Conservation (phyloP, 2,113 vertebrate genomes). For the Coturnix japonica region DNA sequence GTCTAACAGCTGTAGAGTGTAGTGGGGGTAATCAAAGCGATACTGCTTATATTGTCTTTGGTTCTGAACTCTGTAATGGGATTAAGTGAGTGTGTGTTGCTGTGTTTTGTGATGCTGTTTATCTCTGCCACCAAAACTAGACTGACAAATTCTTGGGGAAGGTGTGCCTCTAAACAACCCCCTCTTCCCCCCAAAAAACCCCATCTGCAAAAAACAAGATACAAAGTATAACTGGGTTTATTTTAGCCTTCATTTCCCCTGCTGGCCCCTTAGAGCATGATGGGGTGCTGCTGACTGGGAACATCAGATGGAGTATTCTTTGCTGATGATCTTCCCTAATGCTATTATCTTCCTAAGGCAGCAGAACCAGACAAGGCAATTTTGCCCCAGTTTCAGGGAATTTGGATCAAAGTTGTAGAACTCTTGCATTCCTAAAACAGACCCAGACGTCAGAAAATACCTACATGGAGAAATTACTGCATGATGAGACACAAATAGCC, state of each 20-base stretch:
- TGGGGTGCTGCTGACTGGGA: not conserved
- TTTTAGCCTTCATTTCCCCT: not conserved
- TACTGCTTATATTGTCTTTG: not conserved
- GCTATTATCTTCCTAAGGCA: not conserved
- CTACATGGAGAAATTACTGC: not conserved
- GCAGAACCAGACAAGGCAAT: not conserved
- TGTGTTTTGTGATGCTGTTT: not conserved
- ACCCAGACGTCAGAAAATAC: not conserved
- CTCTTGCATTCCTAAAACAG: not conserved
- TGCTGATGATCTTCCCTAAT: not conserved
- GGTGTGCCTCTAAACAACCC: not conserved
- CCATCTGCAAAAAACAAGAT: not conserved
- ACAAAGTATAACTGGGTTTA: not conserved
- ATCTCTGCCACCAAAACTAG: rapidly evolving
- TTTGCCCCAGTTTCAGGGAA: not conserved
- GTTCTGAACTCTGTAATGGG: not conserved
- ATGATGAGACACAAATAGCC: not conserved
- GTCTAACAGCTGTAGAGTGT: not conserved
- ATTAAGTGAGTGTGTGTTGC: not conserved
- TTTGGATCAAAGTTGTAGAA: not conserved
- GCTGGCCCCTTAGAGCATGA: not conserved
- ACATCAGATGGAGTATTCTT: not conserved
- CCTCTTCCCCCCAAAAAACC: not conserved
- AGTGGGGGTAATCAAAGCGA: not conserved
- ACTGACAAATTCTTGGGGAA: not conserved